Evolutionary conservation across 2,113 vertebrate genomes (phyloP), one percentile per base, ranked within the genome.

Genomic region (Phalacrocorax carbo): DNA sequence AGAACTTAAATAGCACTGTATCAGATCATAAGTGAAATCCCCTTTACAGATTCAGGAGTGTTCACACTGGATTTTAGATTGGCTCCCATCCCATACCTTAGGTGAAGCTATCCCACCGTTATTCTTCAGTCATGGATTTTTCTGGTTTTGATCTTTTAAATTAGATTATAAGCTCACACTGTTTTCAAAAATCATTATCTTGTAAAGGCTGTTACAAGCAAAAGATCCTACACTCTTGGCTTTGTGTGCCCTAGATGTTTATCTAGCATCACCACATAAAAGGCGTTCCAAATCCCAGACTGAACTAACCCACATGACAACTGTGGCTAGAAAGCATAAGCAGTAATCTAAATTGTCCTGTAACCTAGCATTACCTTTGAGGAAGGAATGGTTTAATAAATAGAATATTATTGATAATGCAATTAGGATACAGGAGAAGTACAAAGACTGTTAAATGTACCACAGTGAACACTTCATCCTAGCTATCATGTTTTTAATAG

Each of bases 91-190:
- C 38, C 22, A 62, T 10, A 42, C 13, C 29, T 54, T 52, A 48
- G 0, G 0, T 60, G 26, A 86, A 77, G 64, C 30, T 77, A 21
- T 42, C 30, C 27, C 15, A 48, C 22, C 7, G 3, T 34, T 15
- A 54, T 40, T 61, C 34, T 61, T 38, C 55, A 66, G 40, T 42
- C 22, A 18, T 36, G 19, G 15, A 34, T 79, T 85, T 75, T 54
- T 79, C 48, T 55, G 15, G 13, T 51, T 68, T 78, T 66, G 19
- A 36, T 76, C 69, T 61, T 82, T 66, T 44, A 51, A 61, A 78
- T 61, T 48, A 0, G 0, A 19, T 10, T 3, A 54, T 18, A 49
- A 70, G 13, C 20, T 75, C 22, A n/a, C 18, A 32, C 9, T 40
- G 26, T 54, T 66, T 72, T 82, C 30, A 62, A 61, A 91, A 79